These are phyloP conservation scores for Salpingus planirostris DNA, from an alignment of 2,888 invertebrate genomes.

Conservation along the genomic window DNA sequence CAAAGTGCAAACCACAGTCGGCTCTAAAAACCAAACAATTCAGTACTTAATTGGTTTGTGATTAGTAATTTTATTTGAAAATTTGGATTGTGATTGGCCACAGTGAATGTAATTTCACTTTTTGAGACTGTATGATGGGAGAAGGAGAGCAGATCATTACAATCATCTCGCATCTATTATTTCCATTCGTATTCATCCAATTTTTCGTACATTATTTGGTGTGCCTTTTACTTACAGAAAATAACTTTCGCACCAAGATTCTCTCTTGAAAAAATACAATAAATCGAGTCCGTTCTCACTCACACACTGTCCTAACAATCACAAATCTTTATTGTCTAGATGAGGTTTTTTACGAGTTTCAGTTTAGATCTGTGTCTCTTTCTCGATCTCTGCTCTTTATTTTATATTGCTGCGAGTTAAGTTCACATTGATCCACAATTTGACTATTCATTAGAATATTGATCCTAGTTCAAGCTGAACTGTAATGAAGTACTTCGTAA, in stretches of 20 bases:
- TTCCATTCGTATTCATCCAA: background rate
- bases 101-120: slow-evolving; percentile 15
- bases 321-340: no score
- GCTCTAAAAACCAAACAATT: no score
- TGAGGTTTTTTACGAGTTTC: slow-evolving; percentile 4
- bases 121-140: no score
- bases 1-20: slow-evolving; percentile 32
- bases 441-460: no score
- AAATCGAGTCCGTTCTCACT: slow-evolving; percentile 19
- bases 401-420: no score
- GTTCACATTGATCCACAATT: no score
- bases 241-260: slow-evolving; percentile 7
- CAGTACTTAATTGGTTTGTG: no score
- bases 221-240: background rate
- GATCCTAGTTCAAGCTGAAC: no score
- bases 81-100: slow-evolving; percentile 31
- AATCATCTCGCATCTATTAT: slow-evolving; percentile 3
- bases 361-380: no score
- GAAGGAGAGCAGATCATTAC: slow-evolving; percentile 27
- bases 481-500: no score
- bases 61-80: no score
- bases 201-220: background rate
- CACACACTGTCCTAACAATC: slow-evolving; percentile 28
- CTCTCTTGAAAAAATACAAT: slow-evolving; percentile 16
- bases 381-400: no score